Conservation (phyloP, 2,113 vertebrate species). For the Cynocephalus volans region DNA sequence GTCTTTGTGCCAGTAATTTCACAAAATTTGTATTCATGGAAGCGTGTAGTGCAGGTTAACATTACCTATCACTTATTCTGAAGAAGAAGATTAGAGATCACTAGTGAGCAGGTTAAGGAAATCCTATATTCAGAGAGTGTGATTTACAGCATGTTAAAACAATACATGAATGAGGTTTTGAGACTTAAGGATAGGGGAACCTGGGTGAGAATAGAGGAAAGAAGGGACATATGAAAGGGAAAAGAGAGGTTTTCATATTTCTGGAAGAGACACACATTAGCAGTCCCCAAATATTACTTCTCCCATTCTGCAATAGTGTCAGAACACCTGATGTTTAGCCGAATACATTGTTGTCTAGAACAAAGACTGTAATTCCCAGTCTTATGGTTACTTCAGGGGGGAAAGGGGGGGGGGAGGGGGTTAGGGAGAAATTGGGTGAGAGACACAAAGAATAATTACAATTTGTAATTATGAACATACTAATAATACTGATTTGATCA, state of each 20-base stretch:
- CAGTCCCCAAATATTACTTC: too few relatives aligned
- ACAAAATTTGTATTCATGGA: background rate
- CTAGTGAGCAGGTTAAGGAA: background rate
- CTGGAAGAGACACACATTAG: background rate
- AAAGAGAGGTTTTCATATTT: background rate
- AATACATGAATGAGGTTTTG: background rate
- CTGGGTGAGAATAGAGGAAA: background rate
- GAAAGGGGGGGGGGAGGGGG: too few relatives aligned
- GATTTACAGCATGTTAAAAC: background rate
- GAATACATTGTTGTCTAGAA: background rate
- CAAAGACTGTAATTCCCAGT: background rate
- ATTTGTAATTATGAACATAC: too few relatives aligned
- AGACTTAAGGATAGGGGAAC: background rate
- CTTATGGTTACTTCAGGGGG: too few relatives aligned
- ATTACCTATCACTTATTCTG: background rate
- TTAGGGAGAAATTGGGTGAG: too few relatives aligned
- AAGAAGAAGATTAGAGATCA: background rate
- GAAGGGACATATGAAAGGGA: background rate
- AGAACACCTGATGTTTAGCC: background rate
- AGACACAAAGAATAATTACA: too few relatives aligned
- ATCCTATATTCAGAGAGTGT: background rate
- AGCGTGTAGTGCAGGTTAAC: too few relatives aligned
- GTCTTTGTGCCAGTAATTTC: background rate
- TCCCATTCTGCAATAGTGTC: background rate
- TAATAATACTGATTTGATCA: too few relatives aligned